Base-by-base conservation (phyloP, 2,888 invertebrate genomes). In the Dryobota labecula region DNA sequence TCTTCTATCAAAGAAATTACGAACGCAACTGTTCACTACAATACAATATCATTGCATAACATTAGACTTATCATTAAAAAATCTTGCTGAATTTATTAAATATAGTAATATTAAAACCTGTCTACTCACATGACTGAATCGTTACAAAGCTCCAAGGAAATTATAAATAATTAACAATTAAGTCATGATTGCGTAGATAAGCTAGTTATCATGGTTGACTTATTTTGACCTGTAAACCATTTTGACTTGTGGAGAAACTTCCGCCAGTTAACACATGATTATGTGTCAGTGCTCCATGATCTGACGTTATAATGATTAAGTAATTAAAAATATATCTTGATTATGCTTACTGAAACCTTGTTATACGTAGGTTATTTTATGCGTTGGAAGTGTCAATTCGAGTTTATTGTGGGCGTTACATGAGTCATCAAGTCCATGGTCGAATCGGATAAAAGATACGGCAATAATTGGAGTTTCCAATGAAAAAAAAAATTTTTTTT, bases 161-260 rank as follows among this genome's bases (percentile, higher is more conserved):
- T 56, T 8, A 43, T 43, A 74, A 43, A 20, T 24, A 38, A 18
- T 27, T n/a, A 49, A 49, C 45, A 47, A 72, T 56, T 15, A 43
- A 33, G 27, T 43, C 18, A 57, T 51, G n/a, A 68, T 13, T 13
- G 3, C 4, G 24, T 30, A 24, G 33, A 20, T 41, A 51, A 18
- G 5, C 70, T 33, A 24, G 49, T 49, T n/a, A 65, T 38, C 53
- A 64, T 64, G 54, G 30, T 64, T 53, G 53, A 49, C 54, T 45
- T 49, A 15, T 30, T 60, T 64, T 41, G 79, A 78, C 60, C 78
- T 61, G 49, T 38, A 49, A 78, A 43, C 24, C 18, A 24, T 24
- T 51, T 54, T 15, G 24, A 18, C 20, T 18, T 15, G 24, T 30
- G 6, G 7, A 18, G 15, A 8, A 36, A 30, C 24, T 45, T 47